Conservation (phyloP, 2,888 invertebrate species). For the Tethea ocularis region DNA sequence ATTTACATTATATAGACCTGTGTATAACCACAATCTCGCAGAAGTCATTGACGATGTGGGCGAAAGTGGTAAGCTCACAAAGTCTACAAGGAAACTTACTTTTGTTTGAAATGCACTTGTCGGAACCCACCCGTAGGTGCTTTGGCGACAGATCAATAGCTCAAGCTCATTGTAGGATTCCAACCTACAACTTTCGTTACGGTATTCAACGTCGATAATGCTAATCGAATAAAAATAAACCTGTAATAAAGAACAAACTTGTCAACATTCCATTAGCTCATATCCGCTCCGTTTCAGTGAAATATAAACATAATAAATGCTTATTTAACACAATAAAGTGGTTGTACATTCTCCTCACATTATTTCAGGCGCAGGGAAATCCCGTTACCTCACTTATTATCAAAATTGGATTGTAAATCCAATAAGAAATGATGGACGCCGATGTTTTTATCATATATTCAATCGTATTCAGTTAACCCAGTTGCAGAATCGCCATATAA, state of each 20-base stretch:
- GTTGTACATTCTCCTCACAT: background rate
- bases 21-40: too few relatives aligned
- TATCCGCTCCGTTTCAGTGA: conserved; percentile 7
- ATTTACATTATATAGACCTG: too few relatives aligned
- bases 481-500: conserved; percentile 44
- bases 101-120: too few relatives aligned
- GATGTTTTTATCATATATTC: conserved; percentile 47
- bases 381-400: conserved; percentile 42
- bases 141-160: background rate
- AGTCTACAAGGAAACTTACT: too few relatives aligned
- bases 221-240: background rate
- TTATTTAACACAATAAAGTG: conserved; percentile 8
- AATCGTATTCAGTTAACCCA: conserved; percentile 58
- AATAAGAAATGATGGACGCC: conserved; percentile 43
- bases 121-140: too few relatives aligned
- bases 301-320: conserved; percentile 3
- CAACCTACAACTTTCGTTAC: too few relatives aligned
- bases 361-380: conserved; percentile 25
- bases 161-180: too few relatives aligned
- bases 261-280: conserved; percentile 7
- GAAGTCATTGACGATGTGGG: too few relatives aligned
- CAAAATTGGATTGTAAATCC: conserved; percentile 44
- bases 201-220: too few relatives aligned
- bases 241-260: background rate
- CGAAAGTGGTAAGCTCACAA: too few relatives aligned